Conservation (phyloP, 2,113 vertebrate species). For the Brachyistius frenatus region DNA sequence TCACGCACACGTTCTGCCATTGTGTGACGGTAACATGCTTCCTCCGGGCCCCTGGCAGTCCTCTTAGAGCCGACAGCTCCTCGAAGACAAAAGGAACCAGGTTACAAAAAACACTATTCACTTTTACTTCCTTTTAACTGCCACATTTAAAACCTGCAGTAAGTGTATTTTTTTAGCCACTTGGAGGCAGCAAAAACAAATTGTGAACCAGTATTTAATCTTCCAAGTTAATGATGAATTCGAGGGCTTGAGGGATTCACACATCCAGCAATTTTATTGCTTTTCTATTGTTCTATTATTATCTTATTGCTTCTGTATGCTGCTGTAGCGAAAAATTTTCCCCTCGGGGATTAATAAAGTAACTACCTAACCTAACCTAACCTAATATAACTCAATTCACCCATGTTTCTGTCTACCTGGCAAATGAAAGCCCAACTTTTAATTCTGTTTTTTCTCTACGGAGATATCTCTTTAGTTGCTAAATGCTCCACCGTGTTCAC, state of each 20-base stretch:
- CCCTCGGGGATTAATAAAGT: no score
- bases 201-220: not conserved
- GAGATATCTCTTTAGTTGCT: no score
- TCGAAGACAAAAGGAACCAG: not conserved
- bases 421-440: not conserved
- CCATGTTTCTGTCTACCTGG: not conserved
- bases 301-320: not conserved
- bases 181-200: slow-evolving; percentile 7
- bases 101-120: not conserved
- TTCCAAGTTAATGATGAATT: not conserved
- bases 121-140: slow-evolving; percentile 1
- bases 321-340: no score
- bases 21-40: slow-evolving; percentile 67
- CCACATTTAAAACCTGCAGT: not conserved
- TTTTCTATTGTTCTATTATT: not conserved
- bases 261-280: no score
- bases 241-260: not conserved
- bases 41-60: slow-evolving; percentile 70
- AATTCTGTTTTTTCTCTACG: not conserved
- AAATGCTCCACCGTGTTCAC: no score
- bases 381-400: no score
- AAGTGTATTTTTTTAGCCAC: not conserved
- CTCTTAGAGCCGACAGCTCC: slow-evolving; percentile 26
- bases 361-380: no score
- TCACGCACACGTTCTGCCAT: slow-evolving; percentile 63